Percentiles rank a stretch among this genome's conserved stretches.
phyloP scores from a whole-genome alignment of 1,140 invertebrate genomes.

The Coptotermes formosanus region DNA sequence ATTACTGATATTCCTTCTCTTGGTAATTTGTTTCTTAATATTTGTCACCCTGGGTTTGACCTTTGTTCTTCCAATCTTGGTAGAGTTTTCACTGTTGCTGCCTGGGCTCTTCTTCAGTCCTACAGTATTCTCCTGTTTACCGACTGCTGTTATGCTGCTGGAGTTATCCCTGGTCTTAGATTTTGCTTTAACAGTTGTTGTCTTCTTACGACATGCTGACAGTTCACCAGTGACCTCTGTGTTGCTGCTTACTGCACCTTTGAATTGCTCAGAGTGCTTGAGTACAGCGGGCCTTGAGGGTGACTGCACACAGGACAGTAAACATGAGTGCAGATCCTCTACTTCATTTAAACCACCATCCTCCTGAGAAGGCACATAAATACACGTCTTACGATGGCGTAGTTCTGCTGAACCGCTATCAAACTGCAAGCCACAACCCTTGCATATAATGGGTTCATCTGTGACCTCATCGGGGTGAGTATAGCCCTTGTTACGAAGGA shows the following conservation, averaged over 20 bases:
- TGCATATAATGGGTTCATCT: neutral
- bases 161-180: neutral
- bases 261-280: neutral
- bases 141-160: neutral
- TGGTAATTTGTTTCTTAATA: neutral
- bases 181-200: neutral
- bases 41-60: neutral
- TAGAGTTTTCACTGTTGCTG: neutral
- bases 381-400: conserved; percentile 22
- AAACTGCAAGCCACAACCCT: conserved; percentile 11
- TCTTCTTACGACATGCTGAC: neutral
- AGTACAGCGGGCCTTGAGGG: neutral
- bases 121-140: neutral
- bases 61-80: neutral
- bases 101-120: neutral
- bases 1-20: neutral
- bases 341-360: neutral
- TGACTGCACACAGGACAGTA: neutral
- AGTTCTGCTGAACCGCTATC: neutral
- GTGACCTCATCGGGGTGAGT: conserved; percentile 4
- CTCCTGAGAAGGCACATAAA: neutral
- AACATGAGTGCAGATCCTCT: neutral
- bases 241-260: neutral
- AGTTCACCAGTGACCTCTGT: neutral
- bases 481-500: neutral